Evolutionary conservation across 2,797 vertebrate genomes (phyloP).

Genomic region (Helicolenus hilgendorfi): DNA sequence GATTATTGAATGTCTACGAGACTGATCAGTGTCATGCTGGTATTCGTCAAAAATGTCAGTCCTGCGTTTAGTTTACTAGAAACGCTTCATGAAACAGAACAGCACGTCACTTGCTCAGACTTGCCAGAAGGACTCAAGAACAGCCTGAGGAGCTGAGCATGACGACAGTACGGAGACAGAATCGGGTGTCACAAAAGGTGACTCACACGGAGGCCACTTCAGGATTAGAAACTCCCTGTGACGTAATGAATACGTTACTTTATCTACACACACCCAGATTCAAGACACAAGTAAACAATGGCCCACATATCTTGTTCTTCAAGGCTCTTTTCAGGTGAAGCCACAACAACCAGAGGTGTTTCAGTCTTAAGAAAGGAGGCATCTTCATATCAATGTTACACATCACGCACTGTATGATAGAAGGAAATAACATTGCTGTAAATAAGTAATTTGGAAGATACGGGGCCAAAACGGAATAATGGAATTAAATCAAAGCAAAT

Average conservation of each 20-base stretch:
- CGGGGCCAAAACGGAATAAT: not conserved
- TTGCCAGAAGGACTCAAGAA: slow-evolving; percentile 39
- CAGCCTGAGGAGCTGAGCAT: slow-evolving; percentile 26
- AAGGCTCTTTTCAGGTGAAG: not conserved
- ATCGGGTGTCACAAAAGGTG: slow-evolving; percentile 69
- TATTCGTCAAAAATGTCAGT: slow-evolving; percentile 2
- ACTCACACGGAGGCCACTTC: slow-evolving; percentile 45
- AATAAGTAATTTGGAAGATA: not conserved
- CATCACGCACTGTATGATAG: not conserved
- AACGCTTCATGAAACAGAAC: not conserved
- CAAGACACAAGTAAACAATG: slow-evolving; percentile 48
- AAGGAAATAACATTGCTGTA: not conserved
- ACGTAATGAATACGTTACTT: slow-evolving; percentile 41
- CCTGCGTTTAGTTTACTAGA: not conserved
- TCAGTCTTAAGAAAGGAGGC: slow-evolving; percentile 2
- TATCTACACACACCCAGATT: slow-evolving; percentile 69
- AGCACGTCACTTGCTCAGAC: slow-evolving; percentile 43
- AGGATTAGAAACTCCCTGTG: slow-evolving; percentile 66
- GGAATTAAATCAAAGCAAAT: not conserved
- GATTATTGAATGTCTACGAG: not conserved
- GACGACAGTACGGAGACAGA: not conserved
- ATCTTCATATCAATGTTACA: not conserved
- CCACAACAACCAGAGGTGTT: slow-evolving; percentile 4
- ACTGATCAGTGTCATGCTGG: not conserved
- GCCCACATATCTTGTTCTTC: slow-evolving; percentile 44